Evolutionary conservation across 2,888 invertebrate species (phyloP).

Genomic region (Iphiclides podalirius): DNA sequence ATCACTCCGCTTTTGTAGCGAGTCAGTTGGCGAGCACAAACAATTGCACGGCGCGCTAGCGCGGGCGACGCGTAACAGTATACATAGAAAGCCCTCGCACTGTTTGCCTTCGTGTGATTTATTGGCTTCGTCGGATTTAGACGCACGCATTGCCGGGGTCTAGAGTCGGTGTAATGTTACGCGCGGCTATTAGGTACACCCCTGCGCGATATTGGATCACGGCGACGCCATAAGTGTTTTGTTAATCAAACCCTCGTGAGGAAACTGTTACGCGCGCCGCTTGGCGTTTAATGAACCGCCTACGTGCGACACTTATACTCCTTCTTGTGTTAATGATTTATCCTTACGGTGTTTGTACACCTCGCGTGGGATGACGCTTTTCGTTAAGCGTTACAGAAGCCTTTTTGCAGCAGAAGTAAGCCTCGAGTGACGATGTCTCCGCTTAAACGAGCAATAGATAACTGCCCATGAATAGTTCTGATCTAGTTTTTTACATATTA

Average conservation of each 20-base stretch:
- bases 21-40: conserved; percentile 50
- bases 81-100: conserved; percentile 64
- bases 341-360: too few relatives aligned
- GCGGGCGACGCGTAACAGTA: conserved; percentile 62
- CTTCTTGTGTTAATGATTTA: too few relatives aligned
- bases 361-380: too few relatives aligned
- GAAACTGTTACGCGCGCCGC: conserved; percentile 26
- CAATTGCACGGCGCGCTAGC: conserved; percentile 42
- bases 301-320: too few relatives aligned
- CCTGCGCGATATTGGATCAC: conserved; percentile 41
- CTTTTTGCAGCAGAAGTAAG: too few relatives aligned
- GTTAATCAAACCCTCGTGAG: conserved; percentile 43
- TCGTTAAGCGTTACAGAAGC: too few relatives aligned
- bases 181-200: conserved; percentile 52
- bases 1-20: conserved; percentile 61
- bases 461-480: too few relatives aligned
- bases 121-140: conserved; percentile 78
- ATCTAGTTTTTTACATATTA: too few relatives aligned
- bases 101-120: conserved; percentile 80
- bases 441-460: too few relatives aligned
- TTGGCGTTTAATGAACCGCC: neutral
- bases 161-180: conserved; percentile 66
- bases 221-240: conserved; percentile 38
- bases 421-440: too few relatives aligned
- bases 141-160: conserved; percentile 57